phyloP scores from a whole-genome alignment of 1,140 invertebrate genomes.

The Drosophila truncata region DNA sequence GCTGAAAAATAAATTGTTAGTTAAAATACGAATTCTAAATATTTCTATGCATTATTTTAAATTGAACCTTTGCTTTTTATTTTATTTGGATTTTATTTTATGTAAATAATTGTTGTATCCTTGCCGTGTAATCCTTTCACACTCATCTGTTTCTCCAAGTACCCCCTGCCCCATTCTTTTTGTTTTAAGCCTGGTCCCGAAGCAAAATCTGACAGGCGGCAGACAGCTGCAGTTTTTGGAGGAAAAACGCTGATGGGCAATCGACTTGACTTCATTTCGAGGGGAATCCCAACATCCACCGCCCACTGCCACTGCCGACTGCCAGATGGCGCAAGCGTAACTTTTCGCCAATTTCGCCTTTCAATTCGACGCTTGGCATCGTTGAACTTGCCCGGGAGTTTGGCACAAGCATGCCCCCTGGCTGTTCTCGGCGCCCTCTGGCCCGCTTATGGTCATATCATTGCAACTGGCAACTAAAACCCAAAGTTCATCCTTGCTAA shows the following conservation, averaged over 20 bases:
- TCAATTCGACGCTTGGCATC: slow-evolving; percentile 64
- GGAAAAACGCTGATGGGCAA: slow-evolving; percentile 73
- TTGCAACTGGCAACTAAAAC: slow-evolving; percentile 59
- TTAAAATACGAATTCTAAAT: not conserved
- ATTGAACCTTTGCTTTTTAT: not conserved
- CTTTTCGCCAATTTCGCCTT: slow-evolving; percentile 64
- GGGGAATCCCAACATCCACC: slow-evolving; percentile 1
- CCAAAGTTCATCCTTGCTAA: slow-evolving; percentile 49
- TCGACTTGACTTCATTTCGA: slow-evolving; percentile 72
- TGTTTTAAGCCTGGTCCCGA: slow-evolving; percentile 6
- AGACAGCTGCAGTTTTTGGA: slow-evolving; percentile 68
- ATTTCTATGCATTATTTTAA: not conserved
- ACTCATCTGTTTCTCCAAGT: not conserved
- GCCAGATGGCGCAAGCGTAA: slow-evolving; percentile 56
- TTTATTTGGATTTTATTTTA: too few species aligned
- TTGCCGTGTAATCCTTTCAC: slow-evolving; percentile 3
- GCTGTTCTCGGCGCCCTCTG: slow-evolving; percentile 4
- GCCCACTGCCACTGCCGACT: not conserved
- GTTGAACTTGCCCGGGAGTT: slow-evolving; percentile 46
- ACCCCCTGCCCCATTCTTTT: not conserved
- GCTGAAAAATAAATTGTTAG: not conserved
- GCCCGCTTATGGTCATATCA: slow-evolving; percentile 59
- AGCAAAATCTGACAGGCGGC: slow-evolving; percentile 56
- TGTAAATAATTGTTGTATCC: not conserved
- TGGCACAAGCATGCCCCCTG: slow-evolving; percentile 1